phyloP scores from a whole-genome alignment of 2,113 vertebrate genomes.

The Hucho hucho region DNA sequence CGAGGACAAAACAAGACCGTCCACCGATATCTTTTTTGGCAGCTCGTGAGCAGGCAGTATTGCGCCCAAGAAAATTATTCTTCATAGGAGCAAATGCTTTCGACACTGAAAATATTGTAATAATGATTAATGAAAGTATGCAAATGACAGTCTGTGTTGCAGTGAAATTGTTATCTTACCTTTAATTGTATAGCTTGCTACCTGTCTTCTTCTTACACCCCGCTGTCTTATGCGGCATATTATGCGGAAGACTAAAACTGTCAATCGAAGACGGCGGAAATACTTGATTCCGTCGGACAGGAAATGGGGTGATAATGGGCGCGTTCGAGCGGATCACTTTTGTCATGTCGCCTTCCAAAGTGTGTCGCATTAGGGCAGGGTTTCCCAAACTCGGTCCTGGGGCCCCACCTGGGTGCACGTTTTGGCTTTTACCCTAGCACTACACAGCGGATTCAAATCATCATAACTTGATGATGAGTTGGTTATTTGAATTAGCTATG shows the following conservation, averaged over 20 bases:
- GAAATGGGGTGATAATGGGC: not conserved
- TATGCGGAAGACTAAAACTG: not conserved
- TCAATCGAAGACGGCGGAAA: not conserved
- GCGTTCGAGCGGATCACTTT: too few relatives aligned
- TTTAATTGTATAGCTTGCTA: not conserved
- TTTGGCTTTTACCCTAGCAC: too few relatives aligned
- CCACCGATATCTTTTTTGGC: not conserved
- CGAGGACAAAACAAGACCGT: not conserved
- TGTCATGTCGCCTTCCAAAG: too few relatives aligned
- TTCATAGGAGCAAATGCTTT: too few relatives aligned
- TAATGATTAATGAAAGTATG: not conserved
- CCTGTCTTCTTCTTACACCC: not conserved
- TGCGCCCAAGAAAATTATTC: too few relatives aligned
- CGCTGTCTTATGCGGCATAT: not conserved
- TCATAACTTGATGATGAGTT: too few relatives aligned
- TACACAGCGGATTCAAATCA: too few relatives aligned
- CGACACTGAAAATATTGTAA: too few relatives aligned
- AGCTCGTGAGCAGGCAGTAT: not conserved
- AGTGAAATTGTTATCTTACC: not conserved
- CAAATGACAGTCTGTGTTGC: not conserved
- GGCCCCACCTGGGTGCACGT: too few relatives aligned
- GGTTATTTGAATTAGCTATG: too few relatives aligned
- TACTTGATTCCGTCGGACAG: constrained; percentile 13
- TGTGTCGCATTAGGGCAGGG: too few relatives aligned
- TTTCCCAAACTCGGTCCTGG: too few relatives aligned